phyloP scores from a whole-genome alignment of 2,797 vertebrate species.

The Sylvia borin region DNA sequence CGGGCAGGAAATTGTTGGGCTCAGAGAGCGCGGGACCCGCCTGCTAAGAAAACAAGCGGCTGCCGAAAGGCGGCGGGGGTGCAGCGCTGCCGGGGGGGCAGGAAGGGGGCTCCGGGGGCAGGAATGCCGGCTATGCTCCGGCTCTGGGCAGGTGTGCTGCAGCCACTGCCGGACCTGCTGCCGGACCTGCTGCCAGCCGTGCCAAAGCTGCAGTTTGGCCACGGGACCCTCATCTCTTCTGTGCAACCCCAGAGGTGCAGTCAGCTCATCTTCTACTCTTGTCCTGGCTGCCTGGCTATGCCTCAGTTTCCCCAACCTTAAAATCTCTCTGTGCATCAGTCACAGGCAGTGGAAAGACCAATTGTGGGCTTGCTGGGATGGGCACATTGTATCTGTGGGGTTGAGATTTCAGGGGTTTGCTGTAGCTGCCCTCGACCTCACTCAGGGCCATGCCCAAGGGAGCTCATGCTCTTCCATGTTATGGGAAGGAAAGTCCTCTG shows the following conservation, averaged over 20 bases:
- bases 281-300: not conserved
- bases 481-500: not conserved
- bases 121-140: conserved; percentile 4
- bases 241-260: not conserved
- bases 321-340: not conserved
- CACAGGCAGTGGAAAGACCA: accelerated
- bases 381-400: not conserved
- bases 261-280: not conserved
- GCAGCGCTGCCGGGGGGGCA: not conserved
- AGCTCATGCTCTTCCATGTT: not conserved
- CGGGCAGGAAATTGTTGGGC: conserved; percentile 64
- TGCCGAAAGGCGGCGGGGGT: not conserved
- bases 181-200: accelerated
- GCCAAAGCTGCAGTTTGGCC: not conserved
- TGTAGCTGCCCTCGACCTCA: not conserved
- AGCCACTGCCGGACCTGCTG: not conserved
- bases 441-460: not conserved
- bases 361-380: accelerated
- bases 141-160: conserved; percentile 16
- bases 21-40: conserved; percentile 21
- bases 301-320: not conserved
- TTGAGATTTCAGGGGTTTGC: not conserved
- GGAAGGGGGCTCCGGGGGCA: conserved; percentile 22
- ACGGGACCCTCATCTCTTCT: accelerated
- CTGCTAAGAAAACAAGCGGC: conserved; percentile 66